Evolutionary conservation across 2,888 invertebrate genomes (phyloP).

Genomic region (Tenthredo amoena): DNA sequence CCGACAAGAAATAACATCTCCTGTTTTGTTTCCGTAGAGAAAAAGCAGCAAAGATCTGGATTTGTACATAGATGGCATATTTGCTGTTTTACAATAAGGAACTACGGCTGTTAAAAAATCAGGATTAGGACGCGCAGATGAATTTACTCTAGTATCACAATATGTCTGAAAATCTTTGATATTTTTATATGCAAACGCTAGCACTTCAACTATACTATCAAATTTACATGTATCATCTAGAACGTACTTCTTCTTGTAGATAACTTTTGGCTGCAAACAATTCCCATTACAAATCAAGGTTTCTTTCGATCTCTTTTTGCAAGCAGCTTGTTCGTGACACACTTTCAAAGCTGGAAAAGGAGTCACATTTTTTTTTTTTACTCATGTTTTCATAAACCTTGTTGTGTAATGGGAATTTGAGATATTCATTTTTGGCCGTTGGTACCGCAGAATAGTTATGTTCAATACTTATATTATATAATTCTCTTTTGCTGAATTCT

Average conservation of each 20-base stretch:
- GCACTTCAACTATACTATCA: background rate
- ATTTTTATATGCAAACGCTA: background rate
- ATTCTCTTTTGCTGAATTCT: too few species aligned
- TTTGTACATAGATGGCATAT: background rate
- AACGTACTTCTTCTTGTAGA: background rate
- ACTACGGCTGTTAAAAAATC: background rate
- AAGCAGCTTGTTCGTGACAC: background rate
- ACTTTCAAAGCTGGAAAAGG: background rate
- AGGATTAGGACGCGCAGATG: background rate
- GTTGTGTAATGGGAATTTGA: background rate
- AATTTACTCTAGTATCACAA: background rate
- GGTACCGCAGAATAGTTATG: background rate
- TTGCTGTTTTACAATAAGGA: background rate
- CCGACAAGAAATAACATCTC: background rate
- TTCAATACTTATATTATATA: background rate
- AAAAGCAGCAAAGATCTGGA: background rate
- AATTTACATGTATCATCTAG: background rate
- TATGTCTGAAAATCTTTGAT: background rate
- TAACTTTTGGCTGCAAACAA: background rate
- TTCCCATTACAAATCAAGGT: background rate
- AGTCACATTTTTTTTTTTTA: constrained; percentile 1
- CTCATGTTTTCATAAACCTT: background rate
- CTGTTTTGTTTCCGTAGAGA: background rate
- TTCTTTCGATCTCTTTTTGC: background rate
- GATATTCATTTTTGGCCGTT: background rate